These are phyloP conservation scores for Mormyrus proboscirostris DNA, from an alignment of 2,797 vertebrate species.

Conservation along the genomic window DNA sequence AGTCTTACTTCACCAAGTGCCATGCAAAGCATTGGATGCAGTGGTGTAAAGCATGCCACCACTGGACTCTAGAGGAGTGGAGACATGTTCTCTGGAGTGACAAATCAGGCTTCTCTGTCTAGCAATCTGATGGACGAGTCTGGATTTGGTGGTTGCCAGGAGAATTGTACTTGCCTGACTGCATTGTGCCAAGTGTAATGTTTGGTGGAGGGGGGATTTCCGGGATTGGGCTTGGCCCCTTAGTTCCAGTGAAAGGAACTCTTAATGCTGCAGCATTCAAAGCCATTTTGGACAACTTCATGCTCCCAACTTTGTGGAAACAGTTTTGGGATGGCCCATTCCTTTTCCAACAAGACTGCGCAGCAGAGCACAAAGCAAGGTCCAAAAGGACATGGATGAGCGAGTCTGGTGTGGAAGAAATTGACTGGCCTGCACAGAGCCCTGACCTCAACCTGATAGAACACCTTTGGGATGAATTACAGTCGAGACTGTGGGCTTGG, in stretches of 20 bases:
- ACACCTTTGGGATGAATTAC: neutral
- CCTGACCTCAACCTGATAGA: neutral
- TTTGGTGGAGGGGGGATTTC: neutral
- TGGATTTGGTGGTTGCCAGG: neutral
- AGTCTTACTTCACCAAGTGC: too few relatives aligned
- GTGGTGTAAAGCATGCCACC: too few relatives aligned
- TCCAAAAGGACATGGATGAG: neutral
- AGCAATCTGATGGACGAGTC: neutral
- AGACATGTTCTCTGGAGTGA: neutral
- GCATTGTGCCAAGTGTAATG: neutral
- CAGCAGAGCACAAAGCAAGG: neutral
- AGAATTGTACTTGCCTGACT: neutral
- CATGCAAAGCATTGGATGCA: too few relatives aligned
- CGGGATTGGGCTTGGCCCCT: neutral
- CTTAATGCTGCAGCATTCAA: neutral
- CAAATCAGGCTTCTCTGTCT: neutral
- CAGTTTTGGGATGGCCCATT: neutral
- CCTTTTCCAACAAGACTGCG: neutral
- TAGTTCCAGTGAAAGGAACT: neutral
- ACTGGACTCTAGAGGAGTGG: neutral
- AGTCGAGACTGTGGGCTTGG: neutral
- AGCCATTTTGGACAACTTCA: neutral
- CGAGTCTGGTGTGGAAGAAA: neutral
- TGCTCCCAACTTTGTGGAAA: neutral
- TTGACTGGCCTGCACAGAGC: neutral